Evolutionary conservation across 2,113 vertebrate species (phyloP).

Genomic region (Egretta garzetta): DNA sequence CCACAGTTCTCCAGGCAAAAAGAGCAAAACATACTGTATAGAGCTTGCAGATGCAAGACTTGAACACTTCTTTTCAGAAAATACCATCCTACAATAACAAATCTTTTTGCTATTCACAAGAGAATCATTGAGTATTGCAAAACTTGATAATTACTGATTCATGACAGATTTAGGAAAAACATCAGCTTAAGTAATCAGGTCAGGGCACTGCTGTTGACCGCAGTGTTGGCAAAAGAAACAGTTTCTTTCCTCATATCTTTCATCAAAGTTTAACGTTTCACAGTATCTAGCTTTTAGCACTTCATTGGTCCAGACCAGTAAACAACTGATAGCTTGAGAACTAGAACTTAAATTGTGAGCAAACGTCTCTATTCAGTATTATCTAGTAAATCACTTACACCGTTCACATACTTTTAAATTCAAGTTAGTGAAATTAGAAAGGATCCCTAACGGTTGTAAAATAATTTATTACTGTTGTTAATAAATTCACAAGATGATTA

Average conservation of each 20-base stretch:
- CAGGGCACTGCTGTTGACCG: constrained; percentile 74
- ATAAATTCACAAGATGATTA: not conserved
- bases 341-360: not conserved
- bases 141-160: constrained; percentile 83
- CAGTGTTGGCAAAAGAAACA: constrained; percentile 66
- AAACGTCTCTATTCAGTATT: not conserved
- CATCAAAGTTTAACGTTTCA: constrained; percentile 71
- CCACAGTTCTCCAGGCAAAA: not conserved
- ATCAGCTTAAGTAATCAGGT: constrained; percentile 81
- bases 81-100: constrained; percentile 75
- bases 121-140: constrained; percentile 77
- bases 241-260: constrained; percentile 69
- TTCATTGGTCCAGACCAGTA: constrained; percentile 55
- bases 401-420: not conserved
- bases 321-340: constrained; percentile 50
- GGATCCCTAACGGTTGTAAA: not conserved
- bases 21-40: constrained; percentile 6
- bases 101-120: constrained; percentile 74
- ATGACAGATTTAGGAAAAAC: constrained; percentile 82
- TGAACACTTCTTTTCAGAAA: constrained; percentile 44
- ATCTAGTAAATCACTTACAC: not conserved
- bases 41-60: constrained; percentile 34
- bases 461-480: not conserved
- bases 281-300: constrained; percentile 65
- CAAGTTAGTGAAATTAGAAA: not conserved